These are phyloP conservation scores for Pedetes capensis DNA, from an alignment of 2,113 vertebrate genomes.

Conservation along the genomic window DNA sequence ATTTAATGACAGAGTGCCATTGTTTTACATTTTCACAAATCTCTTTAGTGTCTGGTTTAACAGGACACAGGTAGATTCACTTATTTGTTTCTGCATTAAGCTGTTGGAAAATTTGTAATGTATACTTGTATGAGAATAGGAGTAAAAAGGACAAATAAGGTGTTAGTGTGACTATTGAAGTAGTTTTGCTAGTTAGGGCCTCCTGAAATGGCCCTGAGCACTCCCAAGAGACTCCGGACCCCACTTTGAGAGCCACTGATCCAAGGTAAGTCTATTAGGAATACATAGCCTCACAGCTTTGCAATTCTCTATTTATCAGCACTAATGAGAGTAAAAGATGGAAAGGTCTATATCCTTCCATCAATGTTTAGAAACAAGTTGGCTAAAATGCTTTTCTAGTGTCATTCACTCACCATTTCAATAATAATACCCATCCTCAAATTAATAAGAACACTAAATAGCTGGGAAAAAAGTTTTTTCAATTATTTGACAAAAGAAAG, in stretches of 20 bases:
- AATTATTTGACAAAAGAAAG: not conserved
- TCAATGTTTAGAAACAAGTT: not conserved
- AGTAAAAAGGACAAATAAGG: not conserved
- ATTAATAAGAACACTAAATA: not conserved
- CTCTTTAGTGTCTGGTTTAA: not conserved
- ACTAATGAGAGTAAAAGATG: not conserved
- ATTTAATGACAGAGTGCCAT: not conserved
- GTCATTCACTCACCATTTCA: not conserved
- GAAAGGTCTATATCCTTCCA: not conserved
- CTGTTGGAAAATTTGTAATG: not conserved
- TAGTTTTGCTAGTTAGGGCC: not conserved
- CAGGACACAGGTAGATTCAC: not conserved
- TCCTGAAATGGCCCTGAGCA: not conserved
- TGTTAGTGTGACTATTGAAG: not conserved
- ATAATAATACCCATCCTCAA: not conserved
- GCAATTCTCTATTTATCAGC: not conserved
- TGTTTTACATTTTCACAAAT: conserved; percentile 8
- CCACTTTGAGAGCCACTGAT: not conserved
- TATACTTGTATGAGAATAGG: not conserved
- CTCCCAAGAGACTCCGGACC: not conserved
- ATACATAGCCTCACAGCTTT: not conserved
- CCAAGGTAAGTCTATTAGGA: not conserved
- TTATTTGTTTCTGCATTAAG: not conserved
- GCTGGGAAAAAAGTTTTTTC: not conserved
- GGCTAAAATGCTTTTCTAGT: not conserved